Conservation (phyloP, 2,888 invertebrate species). For the Polylopha cassiicola region DNA sequence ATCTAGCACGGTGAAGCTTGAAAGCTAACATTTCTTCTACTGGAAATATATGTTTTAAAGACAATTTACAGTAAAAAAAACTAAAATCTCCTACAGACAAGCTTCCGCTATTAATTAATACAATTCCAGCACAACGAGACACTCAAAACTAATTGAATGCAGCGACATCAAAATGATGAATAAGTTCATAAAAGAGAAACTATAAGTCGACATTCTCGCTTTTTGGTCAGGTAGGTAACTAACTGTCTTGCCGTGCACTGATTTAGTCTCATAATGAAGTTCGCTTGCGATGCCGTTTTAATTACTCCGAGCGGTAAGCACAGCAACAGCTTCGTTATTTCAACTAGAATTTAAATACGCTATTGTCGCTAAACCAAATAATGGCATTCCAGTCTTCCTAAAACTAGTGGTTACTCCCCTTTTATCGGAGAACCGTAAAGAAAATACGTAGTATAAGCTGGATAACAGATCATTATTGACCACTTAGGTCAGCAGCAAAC, state of each 20-base stretch:
- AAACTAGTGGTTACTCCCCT: constrained; percentile 33
- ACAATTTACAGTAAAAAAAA: too few relatives aligned
- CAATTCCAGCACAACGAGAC: too few relatives aligned
- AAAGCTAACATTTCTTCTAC: constrained; percentile 14
- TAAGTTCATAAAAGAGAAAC: constrained; percentile 46
- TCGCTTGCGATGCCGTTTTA: constrained; percentile 61
- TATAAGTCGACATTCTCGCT: constrained; percentile 42
- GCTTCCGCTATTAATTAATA: too few relatives aligned
- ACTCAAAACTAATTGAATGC: constrained; percentile 14
- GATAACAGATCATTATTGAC: constrained; percentile 73
- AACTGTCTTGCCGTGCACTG: constrained; percentile 64
- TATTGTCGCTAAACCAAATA: constrained; percentile 32
- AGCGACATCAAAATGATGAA: constrained; percentile 24
- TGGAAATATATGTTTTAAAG: too few relatives aligned
- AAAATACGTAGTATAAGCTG: constrained; percentile 56
- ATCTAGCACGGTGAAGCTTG: constrained; percentile 32
- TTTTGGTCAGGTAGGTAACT: constrained; percentile 50
- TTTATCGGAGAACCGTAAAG: constrained; percentile 49
- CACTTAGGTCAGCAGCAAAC: constrained; percentile 72
- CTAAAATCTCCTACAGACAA: too few relatives aligned
- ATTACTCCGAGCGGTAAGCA: constrained; percentile 46
- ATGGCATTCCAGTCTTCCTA: constrained; percentile 27
- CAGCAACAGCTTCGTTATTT: constrained; percentile 30
- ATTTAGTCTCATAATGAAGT: constrained; percentile 64
- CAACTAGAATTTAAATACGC: constrained; percentile 32